These are phyloP conservation scores for Drosophila rellima DNA, from an alignment of 2,888 invertebrate genomes.

Conservation along the genomic window DNA sequence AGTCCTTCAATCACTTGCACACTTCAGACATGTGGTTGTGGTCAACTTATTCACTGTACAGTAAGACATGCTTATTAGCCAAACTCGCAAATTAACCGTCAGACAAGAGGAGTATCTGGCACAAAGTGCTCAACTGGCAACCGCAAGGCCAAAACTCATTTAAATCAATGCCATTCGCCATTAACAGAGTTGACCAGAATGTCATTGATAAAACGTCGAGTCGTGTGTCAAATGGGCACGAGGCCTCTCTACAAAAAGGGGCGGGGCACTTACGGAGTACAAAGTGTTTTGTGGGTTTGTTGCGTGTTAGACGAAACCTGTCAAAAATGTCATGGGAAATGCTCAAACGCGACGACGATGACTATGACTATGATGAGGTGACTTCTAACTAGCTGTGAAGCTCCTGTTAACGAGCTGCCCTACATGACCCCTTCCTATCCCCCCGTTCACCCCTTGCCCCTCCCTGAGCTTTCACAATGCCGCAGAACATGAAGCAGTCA, in stretches of 20 bases:
- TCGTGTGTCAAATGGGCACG: slow-evolving; percentile 28
- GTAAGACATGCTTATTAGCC: not conserved
- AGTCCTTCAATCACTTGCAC: not conserved
- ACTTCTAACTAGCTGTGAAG: slow-evolving; percentile 82
- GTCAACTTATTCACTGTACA: not conserved
- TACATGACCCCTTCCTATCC: slow-evolving; percentile 22
- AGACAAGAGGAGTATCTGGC: not conserved
- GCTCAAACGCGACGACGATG: slow-evolving; percentile 50
- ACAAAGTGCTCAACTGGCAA: slow-evolving; percentile 15
- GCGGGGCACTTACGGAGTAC: slow-evolving; percentile 30
- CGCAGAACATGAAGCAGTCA: slow-evolving; percentile 53
- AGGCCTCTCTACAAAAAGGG: not conserved
- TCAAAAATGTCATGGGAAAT: slow-evolving; percentile 66
- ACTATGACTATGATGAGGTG: slow-evolving; percentile 60
- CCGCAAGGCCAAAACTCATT: slow-evolving; percentile 59
- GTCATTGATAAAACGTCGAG: slow-evolving; percentile 59
- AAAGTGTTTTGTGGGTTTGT: slow-evolving; percentile 63
- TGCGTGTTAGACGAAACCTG: slow-evolving; percentile 63
- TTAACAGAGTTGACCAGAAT: slow-evolving; percentile 57
- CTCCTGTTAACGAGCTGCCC: slow-evolving; percentile 77
- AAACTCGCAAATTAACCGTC: not conserved
- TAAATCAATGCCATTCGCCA: slow-evolving; percentile 63
- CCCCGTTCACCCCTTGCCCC: not conserved
- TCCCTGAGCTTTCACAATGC: slow-evolving; percentile 16
- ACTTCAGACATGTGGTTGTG: not conserved